These are phyloP conservation scores for Girardia tigrina DNA, from an alignment of 2,888 invertebrate genomes.

Conservation along the genomic window DNA sequence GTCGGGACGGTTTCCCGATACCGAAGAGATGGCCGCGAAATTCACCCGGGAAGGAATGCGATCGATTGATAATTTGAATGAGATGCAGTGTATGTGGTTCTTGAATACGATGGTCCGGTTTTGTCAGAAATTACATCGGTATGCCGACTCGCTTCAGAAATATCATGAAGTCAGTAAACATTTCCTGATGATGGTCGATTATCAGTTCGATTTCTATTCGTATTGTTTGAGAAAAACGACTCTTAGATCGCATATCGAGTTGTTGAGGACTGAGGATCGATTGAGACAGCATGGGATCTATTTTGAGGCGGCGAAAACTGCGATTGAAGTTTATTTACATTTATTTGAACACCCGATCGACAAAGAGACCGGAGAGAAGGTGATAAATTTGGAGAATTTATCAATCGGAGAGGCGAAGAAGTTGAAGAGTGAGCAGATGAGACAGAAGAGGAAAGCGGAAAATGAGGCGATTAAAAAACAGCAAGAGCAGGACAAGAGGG, in stretches of 20 bases:
- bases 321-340: constrained; percentile 60
- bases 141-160: no score
- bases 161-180: no score
- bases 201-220: constrained; percentile 99
- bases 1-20: no score
- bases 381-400: constrained; percentile 57
- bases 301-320: constrained; percentile 69
- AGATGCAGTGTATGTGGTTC: no score
- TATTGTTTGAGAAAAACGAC: constrained; percentile 99
- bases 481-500: constrained; percentile 46
- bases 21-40: no score
- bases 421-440: constrained; percentile 81
- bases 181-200: no score
- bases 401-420: constrained; percentile 86
- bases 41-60: no score
- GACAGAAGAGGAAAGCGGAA: constrained; percentile 79
- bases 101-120: no score
- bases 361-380: constrained; percentile 67
- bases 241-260: constrained; percentile 80
- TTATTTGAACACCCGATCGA: constrained; percentile 56
- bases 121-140: no score
- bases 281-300: constrained; percentile 86
- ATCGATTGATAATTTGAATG: no score
- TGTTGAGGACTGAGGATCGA: constrained; percentile 82
- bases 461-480: constrained; percentile 53